These are phyloP conservation scores for Kryptolebias marmoratus DNA, from an alignment of 2,113 vertebrate species.

Conservation along the genomic window DNA sequence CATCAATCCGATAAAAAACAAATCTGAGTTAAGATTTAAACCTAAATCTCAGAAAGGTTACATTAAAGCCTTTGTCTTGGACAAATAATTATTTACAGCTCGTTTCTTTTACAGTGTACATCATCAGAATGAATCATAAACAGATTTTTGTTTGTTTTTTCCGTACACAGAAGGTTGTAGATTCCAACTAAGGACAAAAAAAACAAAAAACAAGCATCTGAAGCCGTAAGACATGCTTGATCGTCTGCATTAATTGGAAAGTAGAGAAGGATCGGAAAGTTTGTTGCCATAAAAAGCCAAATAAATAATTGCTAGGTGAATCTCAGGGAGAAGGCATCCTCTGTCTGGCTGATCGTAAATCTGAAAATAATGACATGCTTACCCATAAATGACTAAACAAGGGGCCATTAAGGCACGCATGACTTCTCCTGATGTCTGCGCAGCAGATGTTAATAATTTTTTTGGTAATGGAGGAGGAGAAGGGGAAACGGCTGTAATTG, in stretches of 20 bases:
- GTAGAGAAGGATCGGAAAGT: constrained; percentile 74
- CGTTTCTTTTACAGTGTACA: not conserved
- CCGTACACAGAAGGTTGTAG: constrained; percentile 22
- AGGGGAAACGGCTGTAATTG: constrained; percentile 56
- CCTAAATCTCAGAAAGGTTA: too few relatives aligned
- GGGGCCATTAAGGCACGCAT: constrained; percentile 79
- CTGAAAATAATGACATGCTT: constrained; percentile 79
- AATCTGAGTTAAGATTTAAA: too few relatives aligned
- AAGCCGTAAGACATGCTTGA: constrained; percentile 65
- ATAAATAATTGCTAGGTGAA: constrained; percentile 80
- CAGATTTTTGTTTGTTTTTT: not conserved
- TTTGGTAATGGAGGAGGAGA: constrained; percentile 74
- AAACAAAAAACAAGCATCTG: constrained; percentile 41
- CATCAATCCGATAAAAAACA: too few relatives aligned
- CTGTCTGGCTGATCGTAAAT: constrained; percentile 71
- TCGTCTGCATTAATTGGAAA: constrained; percentile 79
- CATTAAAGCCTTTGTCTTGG: too few relatives aligned
- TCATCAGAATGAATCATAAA: too few relatives aligned
- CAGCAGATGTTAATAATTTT: constrained; percentile 82
- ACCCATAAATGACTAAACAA: constrained; percentile 82
- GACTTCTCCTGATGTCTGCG: constrained; percentile 80
- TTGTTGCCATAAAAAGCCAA: constrained; percentile 76
- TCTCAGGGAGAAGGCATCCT: constrained; percentile 70
- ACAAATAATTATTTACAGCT: too few relatives aligned
- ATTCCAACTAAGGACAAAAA: constrained; percentile 53